Conservation (phyloP, 1,140 invertebrate genomes). For the Drosophila subobscura region DNA sequence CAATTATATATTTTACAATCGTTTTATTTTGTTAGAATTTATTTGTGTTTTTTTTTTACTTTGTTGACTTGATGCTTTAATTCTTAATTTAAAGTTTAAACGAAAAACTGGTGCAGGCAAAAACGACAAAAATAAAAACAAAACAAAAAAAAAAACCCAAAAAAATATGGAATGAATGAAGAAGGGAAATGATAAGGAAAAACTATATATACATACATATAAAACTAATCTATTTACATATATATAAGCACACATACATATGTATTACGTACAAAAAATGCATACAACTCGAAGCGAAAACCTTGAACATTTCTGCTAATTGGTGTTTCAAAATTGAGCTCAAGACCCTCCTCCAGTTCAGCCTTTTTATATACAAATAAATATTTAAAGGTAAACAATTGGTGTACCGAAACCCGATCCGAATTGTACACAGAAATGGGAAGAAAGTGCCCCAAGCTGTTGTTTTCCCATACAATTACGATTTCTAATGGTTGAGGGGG, state of each 20-base stretch:
- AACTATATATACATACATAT: constrained; percentile 15
- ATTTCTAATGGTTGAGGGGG: constrained; percentile 19
- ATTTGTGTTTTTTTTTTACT: constrained; percentile 22
- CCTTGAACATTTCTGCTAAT: constrained; percentile 15
- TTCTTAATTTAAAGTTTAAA: constrained; percentile 37
- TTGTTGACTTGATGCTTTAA: constrained; percentile 31
- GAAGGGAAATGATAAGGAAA: constrained; percentile 24
- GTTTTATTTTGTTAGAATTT: constrained; percentile 41
- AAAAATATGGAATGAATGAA: constrained; percentile 13
- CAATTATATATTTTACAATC: constrained; percentile 1
- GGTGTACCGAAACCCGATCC: neutral
- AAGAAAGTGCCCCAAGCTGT: neutral
- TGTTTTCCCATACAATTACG: constrained; percentile 13
- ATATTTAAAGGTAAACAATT: too few relatives aligned
- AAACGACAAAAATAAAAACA: constrained; percentile 27
- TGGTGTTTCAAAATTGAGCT: constrained; percentile 34
- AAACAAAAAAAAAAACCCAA: constrained; percentile 21
- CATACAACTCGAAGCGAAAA: too few relatives aligned
- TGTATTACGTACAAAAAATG: constrained; percentile 41
- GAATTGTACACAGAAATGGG: constrained; percentile 16
- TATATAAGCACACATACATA: constrained; percentile 36
- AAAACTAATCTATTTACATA: constrained; percentile 13
- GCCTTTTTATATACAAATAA: constrained; percentile 22
- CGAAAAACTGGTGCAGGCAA: constrained; percentile 74
- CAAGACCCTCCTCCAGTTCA: constrained; percentile 9